Percentiles rank a stretch among this genome's conserved stretches.
Conservation (phyloP, 2,888 invertebrate genomes). For the Patella ulyssiponensis region DNA sequence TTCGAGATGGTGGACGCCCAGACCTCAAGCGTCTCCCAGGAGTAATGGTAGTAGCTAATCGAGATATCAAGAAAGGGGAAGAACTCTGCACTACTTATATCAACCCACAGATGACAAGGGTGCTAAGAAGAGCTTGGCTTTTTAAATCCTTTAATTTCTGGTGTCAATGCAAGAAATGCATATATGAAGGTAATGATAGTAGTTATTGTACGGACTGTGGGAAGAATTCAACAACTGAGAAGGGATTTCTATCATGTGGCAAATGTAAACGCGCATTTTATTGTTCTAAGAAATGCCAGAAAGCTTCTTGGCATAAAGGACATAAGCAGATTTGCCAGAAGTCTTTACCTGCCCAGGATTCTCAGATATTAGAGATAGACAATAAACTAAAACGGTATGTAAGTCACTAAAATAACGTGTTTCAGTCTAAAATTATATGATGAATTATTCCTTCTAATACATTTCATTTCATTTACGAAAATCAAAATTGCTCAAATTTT, state of each 20-base stretch:
- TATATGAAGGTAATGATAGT: conserved; percentile 60
- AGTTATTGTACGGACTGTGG: conserved; percentile 57
- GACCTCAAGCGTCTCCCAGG: conserved; percentile 46
- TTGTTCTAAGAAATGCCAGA: conserved; percentile 62
- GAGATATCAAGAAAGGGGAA: conserved; percentile 56
- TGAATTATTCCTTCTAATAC: no score
- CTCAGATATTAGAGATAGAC: conserved; percentile 23
- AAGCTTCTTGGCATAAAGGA: conserved; percentile 57
- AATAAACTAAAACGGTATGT: not conserved
- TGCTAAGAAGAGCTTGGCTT: conserved; percentile 61
- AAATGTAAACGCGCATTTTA: conserved; percentile 64
- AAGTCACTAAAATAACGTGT: no score
- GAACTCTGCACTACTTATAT: conserved; percentile 64
- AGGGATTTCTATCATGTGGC: conserved; percentile 59
- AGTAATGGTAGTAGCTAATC: conserved; percentile 55
- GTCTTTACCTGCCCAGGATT: conserved; percentile 45
- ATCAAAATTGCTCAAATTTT: no score
- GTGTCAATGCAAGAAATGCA: conserved; percentile 61
- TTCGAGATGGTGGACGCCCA: conserved; percentile 51
- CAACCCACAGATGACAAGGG: conserved; percentile 59
- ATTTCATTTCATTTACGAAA: no score
- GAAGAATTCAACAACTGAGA: conserved; percentile 43
- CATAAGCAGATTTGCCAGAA: conserved; percentile 57
- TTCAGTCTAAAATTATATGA: no score
- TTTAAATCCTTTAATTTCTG: conserved; percentile 66